phyloP scores from a whole-genome alignment of 2,888 invertebrate species.

The Operophtera brumata region DNA sequence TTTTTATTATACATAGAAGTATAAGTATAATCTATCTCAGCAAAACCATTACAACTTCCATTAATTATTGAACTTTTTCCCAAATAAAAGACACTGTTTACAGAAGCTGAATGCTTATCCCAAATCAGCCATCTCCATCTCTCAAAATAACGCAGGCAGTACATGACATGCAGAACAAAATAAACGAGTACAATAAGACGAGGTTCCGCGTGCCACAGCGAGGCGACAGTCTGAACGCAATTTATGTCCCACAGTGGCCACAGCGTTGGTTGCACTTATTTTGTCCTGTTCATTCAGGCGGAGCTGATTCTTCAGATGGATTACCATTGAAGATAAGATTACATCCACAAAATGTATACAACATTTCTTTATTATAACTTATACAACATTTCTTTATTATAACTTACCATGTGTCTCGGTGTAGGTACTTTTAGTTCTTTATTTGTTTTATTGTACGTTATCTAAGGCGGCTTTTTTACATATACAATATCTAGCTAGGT shows the following conservation, averaged over 20 bases:
- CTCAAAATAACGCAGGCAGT: slow-evolving; percentile 64
- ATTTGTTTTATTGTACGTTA: too few relatives aligned
- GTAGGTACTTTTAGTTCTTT: too few relatives aligned
- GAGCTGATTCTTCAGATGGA: slow-evolving; percentile 19
- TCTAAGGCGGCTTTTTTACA: too few relatives aligned
- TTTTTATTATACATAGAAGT: too few relatives aligned
- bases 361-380: too few relatives aligned
- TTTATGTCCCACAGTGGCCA: slow-evolving; percentile 59
- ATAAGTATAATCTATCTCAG: too few relatives aligned
- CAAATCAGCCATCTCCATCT: slow-evolving; percentile 51
- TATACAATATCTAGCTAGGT: too few relatives aligned
- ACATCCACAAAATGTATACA: too few relatives aligned
- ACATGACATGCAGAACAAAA: slow-evolving; percentile 56
- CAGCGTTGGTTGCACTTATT: slow-evolving; percentile 44
- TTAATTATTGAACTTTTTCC: too few relatives aligned
- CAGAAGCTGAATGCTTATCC: slow-evolving; percentile 23
- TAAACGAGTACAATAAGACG: slow-evolving; percentile 71
- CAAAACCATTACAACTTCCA: too few relatives aligned
- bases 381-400: too few relatives aligned
- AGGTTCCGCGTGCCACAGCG: slow-evolving; percentile 72
- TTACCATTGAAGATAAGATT: slow-evolving; percentile 7
- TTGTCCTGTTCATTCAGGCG: slow-evolving; percentile 49
- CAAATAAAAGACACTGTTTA: not conserved
- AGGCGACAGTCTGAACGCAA: slow-evolving; percentile 58
- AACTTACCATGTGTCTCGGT: too few relatives aligned